Conservation (phyloP, 2,797 vertebrate species). For the Xiphophorus birchmanni region DNA sequence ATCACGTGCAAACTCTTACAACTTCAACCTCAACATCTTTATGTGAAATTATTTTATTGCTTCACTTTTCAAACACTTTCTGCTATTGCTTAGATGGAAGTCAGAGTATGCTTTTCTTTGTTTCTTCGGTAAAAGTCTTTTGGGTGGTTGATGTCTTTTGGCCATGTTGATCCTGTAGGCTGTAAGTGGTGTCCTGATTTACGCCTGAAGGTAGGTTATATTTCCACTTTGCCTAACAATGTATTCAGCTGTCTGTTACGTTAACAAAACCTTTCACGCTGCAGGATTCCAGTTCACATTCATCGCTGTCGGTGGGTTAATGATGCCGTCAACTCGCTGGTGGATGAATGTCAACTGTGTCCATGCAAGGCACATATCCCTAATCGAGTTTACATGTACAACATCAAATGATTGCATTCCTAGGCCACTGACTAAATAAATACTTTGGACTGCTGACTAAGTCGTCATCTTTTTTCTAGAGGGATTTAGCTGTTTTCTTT, state of each 20-base stretch:
- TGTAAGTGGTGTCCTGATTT: neutral
- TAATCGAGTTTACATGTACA: conserved; percentile 1
- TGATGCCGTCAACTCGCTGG: conserved; percentile 86
- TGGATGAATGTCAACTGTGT: conserved; percentile 95
- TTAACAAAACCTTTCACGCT: neutral
- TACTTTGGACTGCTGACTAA: neutral
- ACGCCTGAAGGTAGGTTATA: neutral
- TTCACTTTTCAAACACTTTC: neutral
- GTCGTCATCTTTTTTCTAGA: neutral
- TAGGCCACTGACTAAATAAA: conserved; percentile 3
- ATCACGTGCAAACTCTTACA: neutral
- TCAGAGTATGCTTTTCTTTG: neutral
- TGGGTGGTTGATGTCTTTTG: neutral
- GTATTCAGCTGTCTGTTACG: neutral
- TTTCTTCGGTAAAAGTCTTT: neutral
- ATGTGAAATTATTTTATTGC: neutral
- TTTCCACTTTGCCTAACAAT: neutral
- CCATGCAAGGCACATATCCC: conserved; percentile 34
- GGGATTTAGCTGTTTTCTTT: neutral
- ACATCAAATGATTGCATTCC: neutral
- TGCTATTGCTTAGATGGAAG: neutral
- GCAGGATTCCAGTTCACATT: conserved; percentile 90
- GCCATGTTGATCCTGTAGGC: neutral
- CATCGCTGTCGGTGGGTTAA: conserved; percentile 99
- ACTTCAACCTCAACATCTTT: neutral